Evolutionary conservation across 1,140 invertebrate genomes (phyloP).

Genomic region (Zophobas morio): DNA sequence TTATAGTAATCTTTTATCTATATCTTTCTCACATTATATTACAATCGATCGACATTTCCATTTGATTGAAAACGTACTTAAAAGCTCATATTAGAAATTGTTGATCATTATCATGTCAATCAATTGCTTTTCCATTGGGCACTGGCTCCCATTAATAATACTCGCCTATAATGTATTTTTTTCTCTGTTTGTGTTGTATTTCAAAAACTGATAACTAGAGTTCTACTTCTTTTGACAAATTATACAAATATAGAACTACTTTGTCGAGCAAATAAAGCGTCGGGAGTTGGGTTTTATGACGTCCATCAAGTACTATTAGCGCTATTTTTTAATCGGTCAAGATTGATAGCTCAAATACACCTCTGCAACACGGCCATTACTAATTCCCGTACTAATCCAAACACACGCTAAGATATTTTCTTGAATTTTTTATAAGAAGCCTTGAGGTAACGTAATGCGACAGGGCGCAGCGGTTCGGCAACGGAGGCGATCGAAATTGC

Average conservation of each 20-base stretch:
- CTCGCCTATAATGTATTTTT: slow-evolving; percentile 36
- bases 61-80: slow-evolving; percentile 48
- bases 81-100: slow-evolving; percentile 48
- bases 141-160: slow-evolving; percentile 44
- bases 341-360: slow-evolving; percentile 1
- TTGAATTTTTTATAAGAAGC: too few relatives aligned
- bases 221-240: slow-evolving; percentile 35
- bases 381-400: too few relatives aligned
- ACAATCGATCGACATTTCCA: slow-evolving; percentile 40
- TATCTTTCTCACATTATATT: slow-evolving; percentile 46
- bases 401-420: too few relatives aligned
- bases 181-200: slow-evolving; percentile 37
- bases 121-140: slow-evolving; percentile 46
- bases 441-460: too few relatives aligned
- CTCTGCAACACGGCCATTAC: background rate
- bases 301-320: background rate
- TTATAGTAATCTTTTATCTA: slow-evolving; percentile 42
- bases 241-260: slow-evolving; percentile 29
- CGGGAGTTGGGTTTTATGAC: background rate
- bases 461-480: too few relatives aligned
- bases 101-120: slow-evolving; percentile 49
- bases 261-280: slow-evolving; percentile 20
- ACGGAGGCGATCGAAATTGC: too few relatives aligned
- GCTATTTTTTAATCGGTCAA: background rate
- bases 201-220: slow-evolving; percentile 42